These are phyloP conservation scores for Zaprionus davidi DNA, from an alignment of 1,140 invertebrate genomes.

Conservation along the genomic window DNA sequence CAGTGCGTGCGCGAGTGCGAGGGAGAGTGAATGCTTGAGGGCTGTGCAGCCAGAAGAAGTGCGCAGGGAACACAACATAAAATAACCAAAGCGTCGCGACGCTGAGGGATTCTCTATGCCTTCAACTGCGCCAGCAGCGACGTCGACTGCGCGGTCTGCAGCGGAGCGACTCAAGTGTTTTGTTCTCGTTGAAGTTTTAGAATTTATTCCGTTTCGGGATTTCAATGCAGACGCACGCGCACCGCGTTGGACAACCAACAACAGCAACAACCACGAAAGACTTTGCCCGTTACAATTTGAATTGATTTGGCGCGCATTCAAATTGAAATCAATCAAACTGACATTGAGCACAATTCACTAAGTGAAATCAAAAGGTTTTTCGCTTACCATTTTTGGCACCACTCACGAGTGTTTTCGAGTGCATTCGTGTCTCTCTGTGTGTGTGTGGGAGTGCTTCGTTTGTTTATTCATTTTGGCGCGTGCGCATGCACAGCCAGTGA, in stretches of 20 bases:
- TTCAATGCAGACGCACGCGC: constrained; percentile 81
- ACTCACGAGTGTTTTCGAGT: constrained; percentile 13
- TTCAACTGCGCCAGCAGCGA: constrained; percentile 23
- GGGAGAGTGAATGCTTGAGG: constrained; percentile 55
- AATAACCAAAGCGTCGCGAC: constrained; percentile 50
- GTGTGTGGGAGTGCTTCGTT: constrained; percentile 4
- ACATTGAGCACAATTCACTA: constrained; percentile 34
- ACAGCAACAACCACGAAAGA: constrained; percentile 22
- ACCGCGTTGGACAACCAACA: constrained; percentile 41
- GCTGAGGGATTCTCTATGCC: constrained; percentile 70
- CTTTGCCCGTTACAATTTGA: constrained; percentile 47
- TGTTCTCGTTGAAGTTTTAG: constrained; percentile 81
- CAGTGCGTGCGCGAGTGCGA: constrained; percentile 41
- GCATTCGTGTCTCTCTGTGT: neutral
- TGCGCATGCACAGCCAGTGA: constrained; percentile 70
- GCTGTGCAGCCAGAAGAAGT: constrained; percentile 65
- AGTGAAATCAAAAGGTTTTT: constrained; percentile 44
- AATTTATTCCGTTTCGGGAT: constrained; percentile 84
- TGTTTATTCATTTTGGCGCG: constrained; percentile 46
- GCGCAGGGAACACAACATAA: constrained; percentile 61
- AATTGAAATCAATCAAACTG: constrained; percentile 53
- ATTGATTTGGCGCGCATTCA: constrained; percentile 51
- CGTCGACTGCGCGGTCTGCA: constrained; percentile 27
- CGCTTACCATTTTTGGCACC: constrained; percentile 55
- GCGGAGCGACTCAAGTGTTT: constrained; percentile 63